These are phyloP conservation scores for Brachyptera putata DNA, from an alignment of 2,888 invertebrate genomes.

Conservation along the genomic window DNA sequence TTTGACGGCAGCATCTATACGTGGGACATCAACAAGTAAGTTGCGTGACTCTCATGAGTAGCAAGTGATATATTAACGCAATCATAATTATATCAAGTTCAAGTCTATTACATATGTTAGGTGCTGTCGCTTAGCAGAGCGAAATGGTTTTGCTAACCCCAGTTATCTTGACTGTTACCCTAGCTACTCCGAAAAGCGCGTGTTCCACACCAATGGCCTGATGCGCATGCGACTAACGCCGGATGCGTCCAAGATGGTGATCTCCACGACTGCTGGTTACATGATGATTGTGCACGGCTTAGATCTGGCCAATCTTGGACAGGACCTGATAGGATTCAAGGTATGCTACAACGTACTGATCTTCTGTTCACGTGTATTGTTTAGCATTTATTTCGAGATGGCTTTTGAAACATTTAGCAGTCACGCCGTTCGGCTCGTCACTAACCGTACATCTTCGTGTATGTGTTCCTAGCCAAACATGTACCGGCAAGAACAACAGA, in stretches of 20 bases:
- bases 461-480: constrained; percentile 73
- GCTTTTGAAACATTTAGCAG: too few species aligned
- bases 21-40: constrained; percentile 86
- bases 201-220: constrained; percentile 79
- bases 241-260: constrained; percentile 80
- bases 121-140: too few species aligned
- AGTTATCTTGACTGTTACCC: too few species aligned
- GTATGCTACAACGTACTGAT: constrained; percentile 51
- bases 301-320: constrained; percentile 70
- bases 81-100: too few species aligned
- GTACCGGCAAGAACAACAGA: constrained; percentile 84
- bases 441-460: too few species aligned
- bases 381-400: too few species aligned
- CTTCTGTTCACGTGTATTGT: too few species aligned
- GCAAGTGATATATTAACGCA: too few species aligned
- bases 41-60: too few species aligned
- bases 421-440: too few species aligned
- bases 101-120: too few species aligned
- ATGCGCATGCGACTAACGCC: constrained; percentile 87
- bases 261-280: constrained; percentile 87
- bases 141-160: too few species aligned
- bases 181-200: constrained; percentile 67
- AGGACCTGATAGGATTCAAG: constrained; percentile 80
- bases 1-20: constrained; percentile 91
- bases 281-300: constrained; percentile 86